Percentiles rank a stretch among this genome's conserved stretches.
Evolutionary conservation across 1,140 invertebrate genomes (phyloP).

Genomic region (Nebria ingens): DNA sequence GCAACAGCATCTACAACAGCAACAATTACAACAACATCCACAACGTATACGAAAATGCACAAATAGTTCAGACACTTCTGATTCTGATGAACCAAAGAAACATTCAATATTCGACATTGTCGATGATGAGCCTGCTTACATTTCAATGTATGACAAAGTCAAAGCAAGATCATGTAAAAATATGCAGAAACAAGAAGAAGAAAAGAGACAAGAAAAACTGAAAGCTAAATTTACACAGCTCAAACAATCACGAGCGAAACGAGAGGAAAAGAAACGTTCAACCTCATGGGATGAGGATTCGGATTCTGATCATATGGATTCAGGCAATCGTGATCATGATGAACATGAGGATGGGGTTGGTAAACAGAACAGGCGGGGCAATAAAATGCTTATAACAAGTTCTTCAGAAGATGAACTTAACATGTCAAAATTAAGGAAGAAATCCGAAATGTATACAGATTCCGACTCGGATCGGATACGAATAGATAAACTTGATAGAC

Average conservation of each 20-base stretch:
- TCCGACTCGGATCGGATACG: slow-evolving; percentile 34
- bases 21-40: too few relatives aligned
- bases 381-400: slow-evolving; percentile 41
- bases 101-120: slow-evolving; percentile 88
- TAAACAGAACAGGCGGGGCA: slow-evolving; percentile 22
- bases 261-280: slow-evolving; percentile 76
- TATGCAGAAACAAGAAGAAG: slow-evolving; percentile 82
- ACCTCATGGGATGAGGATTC: slow-evolving; percentile 77
- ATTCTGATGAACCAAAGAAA: slow-evolving; percentile 68
- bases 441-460: slow-evolving; percentile 36
- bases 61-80: slow-evolving; percentile 51
- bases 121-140: slow-evolving; percentile 81
- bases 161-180: slow-evolving; percentile 89
- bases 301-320: slow-evolving; percentile 49
- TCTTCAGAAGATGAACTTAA: slow-evolving; percentile 40
- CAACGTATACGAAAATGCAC: slow-evolving; percentile 39
- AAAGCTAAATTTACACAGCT: slow-evolving; percentile 83
- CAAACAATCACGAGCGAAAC: slow-evolving; percentile 74
- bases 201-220: slow-evolving; percentile 74
- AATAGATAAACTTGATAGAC: slow-evolving; percentile 14
- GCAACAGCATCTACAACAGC: too few relatives aligned
- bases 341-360: slow-evolving; percentile 17
- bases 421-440: slow-evolving; percentile 23
- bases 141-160: slow-evolving; percentile 98
- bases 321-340: slow-evolving; percentile 27